Evolutionary conservation across 2,113 vertebrate genomes (phyloP).

Genomic region (Thamnophis sirtalis): DNA sequence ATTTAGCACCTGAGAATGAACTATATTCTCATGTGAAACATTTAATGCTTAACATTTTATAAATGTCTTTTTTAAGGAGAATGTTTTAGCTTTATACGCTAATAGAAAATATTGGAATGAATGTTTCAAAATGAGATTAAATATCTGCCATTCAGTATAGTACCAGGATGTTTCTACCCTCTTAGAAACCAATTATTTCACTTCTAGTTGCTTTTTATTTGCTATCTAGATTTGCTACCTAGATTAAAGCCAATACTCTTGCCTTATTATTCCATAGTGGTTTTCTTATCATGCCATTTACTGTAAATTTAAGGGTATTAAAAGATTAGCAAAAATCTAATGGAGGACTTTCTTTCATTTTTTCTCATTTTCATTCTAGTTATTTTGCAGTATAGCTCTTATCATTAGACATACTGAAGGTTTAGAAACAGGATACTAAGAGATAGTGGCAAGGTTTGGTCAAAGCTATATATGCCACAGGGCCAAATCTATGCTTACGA

Average conservation of each 20-base stretch:
- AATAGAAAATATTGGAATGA: background rate
- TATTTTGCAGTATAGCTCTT: background rate
- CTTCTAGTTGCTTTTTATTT: background rate
- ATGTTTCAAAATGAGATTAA: background rate
- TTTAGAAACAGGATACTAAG: background rate
- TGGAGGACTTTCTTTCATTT: background rate
- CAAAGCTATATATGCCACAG: background rate
- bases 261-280: background rate
- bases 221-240: background rate
- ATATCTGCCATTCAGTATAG: background rate
- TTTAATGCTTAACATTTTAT: conserved; percentile 5
- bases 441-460: background rate
- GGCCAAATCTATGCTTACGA: background rate
- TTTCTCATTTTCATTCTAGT: background rate
- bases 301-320: background rate
- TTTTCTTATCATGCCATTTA: background rate
- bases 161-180: background rate
- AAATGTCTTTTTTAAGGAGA: background rate
- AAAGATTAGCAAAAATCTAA: background rate
- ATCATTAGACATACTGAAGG: background rate
- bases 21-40: background rate
- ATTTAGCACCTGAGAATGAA: conserved; percentile 37
- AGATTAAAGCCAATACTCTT: background rate
- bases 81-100: background rate
- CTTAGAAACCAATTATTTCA: background rate